Evolutionary conservation across 2,888 invertebrate genomes (phyloP).

Genomic region (Iselma pallidipennis): DNA sequence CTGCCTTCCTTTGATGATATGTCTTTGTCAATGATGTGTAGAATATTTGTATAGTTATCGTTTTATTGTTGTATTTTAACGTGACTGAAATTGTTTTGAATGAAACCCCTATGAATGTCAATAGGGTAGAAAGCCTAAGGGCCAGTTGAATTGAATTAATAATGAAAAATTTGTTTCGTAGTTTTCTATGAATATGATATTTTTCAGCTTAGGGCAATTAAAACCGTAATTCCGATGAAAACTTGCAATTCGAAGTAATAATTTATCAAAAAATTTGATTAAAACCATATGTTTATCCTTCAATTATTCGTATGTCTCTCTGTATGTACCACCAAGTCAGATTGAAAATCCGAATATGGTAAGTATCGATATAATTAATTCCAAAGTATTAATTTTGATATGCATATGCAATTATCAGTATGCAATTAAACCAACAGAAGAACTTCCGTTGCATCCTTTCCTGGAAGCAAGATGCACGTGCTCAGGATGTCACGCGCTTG

Average conservation of each 20-base stretch:
- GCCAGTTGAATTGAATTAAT: too few species aligned
- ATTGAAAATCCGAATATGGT: too few species aligned
- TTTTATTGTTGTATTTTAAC: neutral
- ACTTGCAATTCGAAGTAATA: too few species aligned
- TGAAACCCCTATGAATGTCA: slow-evolving; percentile 2
- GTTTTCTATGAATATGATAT: too few species aligned
- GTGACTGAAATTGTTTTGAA: slow-evolving; percentile 5
- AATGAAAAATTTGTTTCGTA: too few species aligned
- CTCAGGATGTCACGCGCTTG: slow-evolving; percentile 48
- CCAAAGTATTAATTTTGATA: slow-evolving; percentile 20
- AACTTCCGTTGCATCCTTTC: slow-evolving; percentile 52
- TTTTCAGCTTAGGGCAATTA: too few species aligned
- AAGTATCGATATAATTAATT: too few species aligned
- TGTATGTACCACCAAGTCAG: too few species aligned
- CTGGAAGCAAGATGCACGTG: slow-evolving; percentile 54
- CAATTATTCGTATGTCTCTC: too few species aligned
- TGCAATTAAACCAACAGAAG: slow-evolving; percentile 34
- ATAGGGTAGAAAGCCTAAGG: neutral
- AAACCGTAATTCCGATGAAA: too few species aligned
- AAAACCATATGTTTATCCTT: too few species aligned
- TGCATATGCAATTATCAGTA: slow-evolving; percentile 27
- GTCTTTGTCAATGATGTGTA: neutral
- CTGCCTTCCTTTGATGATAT: neutral
- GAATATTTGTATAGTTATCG: neutral
- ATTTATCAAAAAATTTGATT: too few species aligned